Evolutionary conservation across 2,797 vertebrate genomes (phyloP), one percentile per base, ranked within the genome.

Genomic region (Clarias laeviceps): DNA sequence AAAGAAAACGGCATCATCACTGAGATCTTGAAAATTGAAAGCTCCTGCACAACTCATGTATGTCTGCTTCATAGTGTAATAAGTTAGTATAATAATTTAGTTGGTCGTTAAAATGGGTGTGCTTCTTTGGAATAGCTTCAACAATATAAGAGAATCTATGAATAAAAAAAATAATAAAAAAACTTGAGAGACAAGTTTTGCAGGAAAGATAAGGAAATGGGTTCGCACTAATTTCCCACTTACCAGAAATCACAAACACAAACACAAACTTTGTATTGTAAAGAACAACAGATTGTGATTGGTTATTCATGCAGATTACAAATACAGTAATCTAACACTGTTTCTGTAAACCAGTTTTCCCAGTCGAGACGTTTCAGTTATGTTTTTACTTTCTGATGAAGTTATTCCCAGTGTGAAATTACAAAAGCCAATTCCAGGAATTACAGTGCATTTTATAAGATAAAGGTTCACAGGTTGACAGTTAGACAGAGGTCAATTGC

Each of bases 181-280:
- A 20, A 76, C 73, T 5, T 29, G 73, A 56, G 1, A 45, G 17
- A 76, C 73, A 18, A 2, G 73, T 77, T 57, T 5, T 57, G 73
- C 73, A 77, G 73, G 50, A 76, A 76, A 11, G 2, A 76, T 32
- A 57, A 76, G 50, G 18, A 77, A 77, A 56, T 20, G 15, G 56
- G n/a, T 56, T 76, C 29, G 72, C n/a, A 18, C 15, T 12, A 76
- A 76, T 76, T 54, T 76, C 27, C 27, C 4, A 12, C 54, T 77
- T 22, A 57, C 27, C 8, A 2, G 9, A 22, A 34, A 57, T 76
- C 27, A 59, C 0, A 20, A 11, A 7, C 0, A 29, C n/a, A n/a
- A 76, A n/a, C 2, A 56, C 70, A 27, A 50, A 72, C 12, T 2
- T 1, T 73, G 20, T 69, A 17, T 18, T 22, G 66, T 12, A n/a